phyloP scores from a whole-genome alignment of 2,113 vertebrate genomes.

The Leucopsar rothschildi region DNA sequence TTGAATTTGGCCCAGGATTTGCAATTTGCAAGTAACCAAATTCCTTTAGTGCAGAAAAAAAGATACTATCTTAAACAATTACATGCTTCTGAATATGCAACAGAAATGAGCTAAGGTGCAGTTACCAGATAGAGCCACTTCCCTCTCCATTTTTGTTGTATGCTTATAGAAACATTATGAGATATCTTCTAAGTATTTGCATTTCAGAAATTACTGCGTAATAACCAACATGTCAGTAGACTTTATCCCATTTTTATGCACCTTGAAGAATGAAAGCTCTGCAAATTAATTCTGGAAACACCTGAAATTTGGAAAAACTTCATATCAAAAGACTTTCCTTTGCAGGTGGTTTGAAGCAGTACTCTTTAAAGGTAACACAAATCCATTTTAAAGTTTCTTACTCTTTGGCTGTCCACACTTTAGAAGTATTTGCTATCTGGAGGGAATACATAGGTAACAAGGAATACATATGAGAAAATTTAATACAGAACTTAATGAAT shows the following conservation, averaged over 20 bases:
- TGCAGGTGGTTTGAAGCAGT: background rate
- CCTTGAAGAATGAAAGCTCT: background rate
- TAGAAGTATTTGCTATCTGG: background rate
- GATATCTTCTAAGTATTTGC: background rate
- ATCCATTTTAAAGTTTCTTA: background rate
- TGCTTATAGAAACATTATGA: background rate
- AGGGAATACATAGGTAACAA: background rate
- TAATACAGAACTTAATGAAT: background rate
- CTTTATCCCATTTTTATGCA: background rate
- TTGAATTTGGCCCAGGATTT: constrained; percentile 11
- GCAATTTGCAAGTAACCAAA: background rate
- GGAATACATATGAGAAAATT: background rate
- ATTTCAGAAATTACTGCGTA: background rate
- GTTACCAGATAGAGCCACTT: background rate
- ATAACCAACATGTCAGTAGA: background rate
- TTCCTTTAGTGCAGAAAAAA: background rate
- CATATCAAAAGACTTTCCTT: background rate
- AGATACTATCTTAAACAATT: background rate
- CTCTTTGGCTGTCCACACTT: background rate
- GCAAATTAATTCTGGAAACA: background rate
- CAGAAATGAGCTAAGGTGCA: background rate
- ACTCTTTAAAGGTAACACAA: background rate
- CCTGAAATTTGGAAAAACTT: background rate
- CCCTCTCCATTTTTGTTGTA: background rate
- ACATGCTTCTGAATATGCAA: background rate